phyloP scores from a whole-genome alignment of 2,888 invertebrate species.

The Icerya purchasi region DNA sequence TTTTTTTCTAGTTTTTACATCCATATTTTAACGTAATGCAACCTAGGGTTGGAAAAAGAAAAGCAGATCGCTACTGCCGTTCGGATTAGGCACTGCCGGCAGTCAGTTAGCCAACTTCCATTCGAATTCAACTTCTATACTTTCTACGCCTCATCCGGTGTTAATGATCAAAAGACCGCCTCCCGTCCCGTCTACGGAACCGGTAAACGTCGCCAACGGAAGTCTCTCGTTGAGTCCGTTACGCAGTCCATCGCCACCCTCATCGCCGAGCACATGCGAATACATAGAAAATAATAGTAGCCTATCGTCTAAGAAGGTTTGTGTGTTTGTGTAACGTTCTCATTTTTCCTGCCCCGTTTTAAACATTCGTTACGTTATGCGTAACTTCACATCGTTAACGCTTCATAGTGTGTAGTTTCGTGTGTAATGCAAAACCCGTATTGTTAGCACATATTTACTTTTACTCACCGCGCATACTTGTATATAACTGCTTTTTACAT shows the following conservation, averaged over 20 bases:
- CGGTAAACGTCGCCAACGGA: constrained; percentile 5
- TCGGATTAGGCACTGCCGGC: constrained; percentile 8
- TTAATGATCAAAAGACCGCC: constrained; percentile 6
- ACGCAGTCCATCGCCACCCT: constrained; percentile 9
- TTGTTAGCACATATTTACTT: too few relatives aligned
- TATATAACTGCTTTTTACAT: too few relatives aligned
- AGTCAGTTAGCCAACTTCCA: constrained; percentile 8
- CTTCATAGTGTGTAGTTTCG: too few relatives aligned
- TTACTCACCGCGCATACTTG: too few relatives aligned
- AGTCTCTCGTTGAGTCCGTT: constrained; percentile 8
- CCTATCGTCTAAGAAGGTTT: neutral
- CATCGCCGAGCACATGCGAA: constrained; percentile 11
- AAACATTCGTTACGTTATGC: too few relatives aligned
- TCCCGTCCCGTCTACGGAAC: too few relatives aligned
- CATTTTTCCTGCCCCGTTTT: too few relatives aligned
- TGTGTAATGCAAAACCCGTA: too few relatives aligned
- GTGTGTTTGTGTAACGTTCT: too few relatives aligned
- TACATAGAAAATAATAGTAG: constrained; percentile 2
- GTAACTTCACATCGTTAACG: too few relatives aligned
- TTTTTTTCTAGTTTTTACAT: too few relatives aligned
- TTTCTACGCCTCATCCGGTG: constrained; percentile 8
- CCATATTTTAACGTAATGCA: too few relatives aligned
- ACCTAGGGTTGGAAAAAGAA: constrained; percentile 16
- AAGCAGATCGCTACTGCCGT: constrained; percentile 15
- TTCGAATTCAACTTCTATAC: constrained; percentile 8